Percentiles rank a stretch among this genome's conserved stretches.
Conservation (phyloP, 2,797 vertebrate species). For the Glyptemys insculpta region DNA sequence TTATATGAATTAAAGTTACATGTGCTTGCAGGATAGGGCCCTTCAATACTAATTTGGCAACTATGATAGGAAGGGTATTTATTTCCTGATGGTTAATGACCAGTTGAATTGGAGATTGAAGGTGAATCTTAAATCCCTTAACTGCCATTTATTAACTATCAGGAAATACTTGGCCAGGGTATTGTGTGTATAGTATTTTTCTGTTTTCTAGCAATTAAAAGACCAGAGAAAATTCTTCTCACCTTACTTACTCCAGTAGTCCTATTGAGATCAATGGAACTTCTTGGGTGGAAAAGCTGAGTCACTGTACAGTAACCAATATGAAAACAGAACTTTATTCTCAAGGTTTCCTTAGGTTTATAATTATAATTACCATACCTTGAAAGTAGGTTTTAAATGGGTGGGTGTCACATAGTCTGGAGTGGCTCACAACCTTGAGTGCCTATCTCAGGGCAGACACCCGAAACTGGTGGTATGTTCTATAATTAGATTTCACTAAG, state of each 20-base stretch:
- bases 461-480: no score
- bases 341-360: background rate
- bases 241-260: background rate
- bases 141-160: constrained; percentile 57
- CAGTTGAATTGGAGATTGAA: constrained; percentile 30
- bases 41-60: constrained; percentile 48
- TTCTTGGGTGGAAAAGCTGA: accelerated
- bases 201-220: background rate
- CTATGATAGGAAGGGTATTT: constrained; percentile 44
- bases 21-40: background rate
- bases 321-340: background rate
- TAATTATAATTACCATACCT: background rate
- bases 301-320: no score
- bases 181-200: background rate
- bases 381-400: background rate
- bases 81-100: constrained; percentile 52
- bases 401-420: no score
- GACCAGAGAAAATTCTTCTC: background rate
- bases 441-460: no score
- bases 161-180: constrained; percentile 65
- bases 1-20: background rate
- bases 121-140: constrained; percentile 55
- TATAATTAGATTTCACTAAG: no score
- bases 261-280: background rate
- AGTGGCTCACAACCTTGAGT: no score